Base-by-base conservation (phyloP, 2,113 vertebrate genomes). In the Telmatochromis brichardi region DNA sequence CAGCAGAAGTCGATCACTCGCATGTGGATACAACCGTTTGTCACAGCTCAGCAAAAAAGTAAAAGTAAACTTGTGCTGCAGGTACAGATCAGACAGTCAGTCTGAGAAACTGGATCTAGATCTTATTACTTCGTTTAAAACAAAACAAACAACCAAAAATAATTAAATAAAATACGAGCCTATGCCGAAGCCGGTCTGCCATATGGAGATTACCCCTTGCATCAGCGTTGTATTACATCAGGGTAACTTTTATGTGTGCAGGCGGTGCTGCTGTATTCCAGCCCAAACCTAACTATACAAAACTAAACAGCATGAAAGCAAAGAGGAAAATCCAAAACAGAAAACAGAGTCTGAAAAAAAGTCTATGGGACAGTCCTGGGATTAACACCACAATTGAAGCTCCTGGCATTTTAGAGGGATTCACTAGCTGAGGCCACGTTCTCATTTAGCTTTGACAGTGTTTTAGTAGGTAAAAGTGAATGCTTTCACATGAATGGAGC, bases 371-470 rank as follows among this genome's bases (percentile, higher is more conserved):
- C n/a, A 42, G 35, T 71, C 63, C 35, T 71, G 35, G 12, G 35
- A 71, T 71, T 71, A 23, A 42, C 65, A 42, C 7, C n/a, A 71
- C n/a, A 42, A 42, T 42, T 71, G 7, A 26, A 42, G n/a, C n/a
- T 4, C 2, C 0, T 71, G 37, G n/a, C 37, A 42, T 5, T 23
- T 23, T 23, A 42, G 13, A 2, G 65, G 7, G 37, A 26, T 42
- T 58, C 13, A 58, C 55, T 58, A 58, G 23, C 13, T 58, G 23
- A 0, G 0, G 23, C 55, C 23, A 58, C 0, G 3, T 28, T 58
- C 4, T 58, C 55, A 0, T 58, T 58, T 58, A 58, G 2, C 55
- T 58, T 28, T 58, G 23, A 28, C 55, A 58, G 55, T 9, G 7
- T 58, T 58, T 58, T 58, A 58, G 55, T 15, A 58, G 23, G 55